phyloP scores from a whole-genome alignment of 1,140 invertebrate species.

The Euborellia annulipes region DNA sequence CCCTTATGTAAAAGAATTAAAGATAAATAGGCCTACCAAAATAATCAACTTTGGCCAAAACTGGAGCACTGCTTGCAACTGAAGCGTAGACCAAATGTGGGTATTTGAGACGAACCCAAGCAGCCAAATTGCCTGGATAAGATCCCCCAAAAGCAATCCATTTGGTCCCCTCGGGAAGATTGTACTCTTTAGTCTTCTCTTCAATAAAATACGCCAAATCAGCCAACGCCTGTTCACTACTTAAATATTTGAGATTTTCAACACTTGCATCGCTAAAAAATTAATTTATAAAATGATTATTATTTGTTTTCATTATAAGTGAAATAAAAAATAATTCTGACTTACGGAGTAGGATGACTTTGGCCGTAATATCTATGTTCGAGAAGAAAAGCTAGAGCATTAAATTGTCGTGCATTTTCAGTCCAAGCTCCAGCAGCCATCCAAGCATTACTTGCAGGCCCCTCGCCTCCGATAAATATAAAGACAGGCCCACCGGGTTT shows the following conservation, averaged over 20 bases:
- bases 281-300: no score
- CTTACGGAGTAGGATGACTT: slow-evolving; percentile 33
- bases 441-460: no score
- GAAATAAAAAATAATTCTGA: no score
- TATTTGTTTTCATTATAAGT: no score
- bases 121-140: slow-evolving; percentile 61
- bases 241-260: slow-evolving; percentile 29
- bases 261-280: slow-evolving; percentile 24
- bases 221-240: slow-evolving; percentile 33
- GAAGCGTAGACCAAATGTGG: slow-evolving; percentile 57
- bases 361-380: slow-evolving; percentile 44
- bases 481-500: no score
- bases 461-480: no score
- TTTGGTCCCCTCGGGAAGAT: slow-evolving; percentile 25
- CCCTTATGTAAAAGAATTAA: no score
- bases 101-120: slow-evolving; percentile 58
- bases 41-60: slow-evolving; percentile 54
- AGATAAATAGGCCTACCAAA: no score
- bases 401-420: slow-evolving; percentile 32
- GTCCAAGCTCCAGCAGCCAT: no score
- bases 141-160: slow-evolving; percentile 57
- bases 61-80: slow-evolving; percentile 56
- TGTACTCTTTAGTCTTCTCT: slow-evolving; percentile 28
- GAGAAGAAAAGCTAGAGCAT: slow-evolving; percentile 33
- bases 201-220: slow-evolving; percentile 35